These are phyloP conservation scores for Zootermopsis nevadensis DNA, from an alignment of 2,888 invertebrate genomes.

Conservation along the genomic window DNA sequence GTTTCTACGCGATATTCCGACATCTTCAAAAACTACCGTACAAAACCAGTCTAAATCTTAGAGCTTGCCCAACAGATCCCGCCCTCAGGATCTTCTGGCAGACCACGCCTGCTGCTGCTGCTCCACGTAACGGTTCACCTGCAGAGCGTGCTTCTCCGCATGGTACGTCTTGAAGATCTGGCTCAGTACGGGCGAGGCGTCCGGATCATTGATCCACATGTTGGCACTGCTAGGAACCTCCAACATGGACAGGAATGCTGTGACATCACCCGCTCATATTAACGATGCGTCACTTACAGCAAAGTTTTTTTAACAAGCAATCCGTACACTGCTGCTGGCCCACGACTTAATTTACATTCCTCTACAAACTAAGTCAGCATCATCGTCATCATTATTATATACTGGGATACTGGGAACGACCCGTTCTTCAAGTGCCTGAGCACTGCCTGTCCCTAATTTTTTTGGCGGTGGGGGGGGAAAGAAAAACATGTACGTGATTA, in stretches of 20 bases:
- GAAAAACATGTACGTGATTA: too few relatives aligned
- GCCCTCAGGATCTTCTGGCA: not conserved
- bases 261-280: slow-evolving; percentile 53
- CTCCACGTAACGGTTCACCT: slow-evolving; percentile 62
- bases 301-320: not conserved
- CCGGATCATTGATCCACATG: slow-evolving; percentile 76
- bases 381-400: too few relatives aligned
- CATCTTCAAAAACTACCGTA: not conserved
- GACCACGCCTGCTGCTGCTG: slow-evolving; percentile 33
- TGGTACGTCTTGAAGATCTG: slow-evolving; percentile 75
- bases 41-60: not conserved
- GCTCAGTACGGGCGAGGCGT: slow-evolving; percentile 73
- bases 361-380: not conserved
- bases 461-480: too few relatives aligned
- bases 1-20: too few relatives aligned
- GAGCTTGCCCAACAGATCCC: not conserved
- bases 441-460: too few relatives aligned
- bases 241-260: slow-evolving; percentile 75
- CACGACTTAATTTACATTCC: not conserved
- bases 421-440: too few relatives aligned
- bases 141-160: slow-evolving; percentile 71
- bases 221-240: slow-evolving; percentile 73
- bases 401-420: too few relatives aligned
- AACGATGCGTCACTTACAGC: not conserved
- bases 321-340: not conserved